Percentiles rank a stretch among this genome's conserved stretches.
These are phyloP conservation scores for Diachasma alloeum DNA, from an alignment of 1,140 invertebrate genomes.

Conservation along the genomic window DNA sequence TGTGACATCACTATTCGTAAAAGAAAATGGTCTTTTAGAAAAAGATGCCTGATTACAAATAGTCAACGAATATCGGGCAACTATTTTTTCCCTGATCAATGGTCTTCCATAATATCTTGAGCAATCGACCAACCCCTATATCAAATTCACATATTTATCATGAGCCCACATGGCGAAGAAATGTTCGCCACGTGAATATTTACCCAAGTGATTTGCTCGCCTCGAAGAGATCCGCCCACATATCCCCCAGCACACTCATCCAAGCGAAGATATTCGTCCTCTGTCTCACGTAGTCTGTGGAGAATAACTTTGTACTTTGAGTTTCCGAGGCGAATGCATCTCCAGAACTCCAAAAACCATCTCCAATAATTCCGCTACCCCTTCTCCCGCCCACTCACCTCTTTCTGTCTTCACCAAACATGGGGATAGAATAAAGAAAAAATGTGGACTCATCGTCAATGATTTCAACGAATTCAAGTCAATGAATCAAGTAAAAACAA, in stretches of 20 bases:
- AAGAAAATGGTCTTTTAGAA: too few species aligned
- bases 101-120: not conserved
- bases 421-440: too few species aligned
- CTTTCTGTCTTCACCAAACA: too few species aligned
- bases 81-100: too few species aligned
- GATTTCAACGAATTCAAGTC: not conserved
- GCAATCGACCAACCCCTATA: not conserved
- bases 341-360: conserved; percentile 20
- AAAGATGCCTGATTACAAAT: too few species aligned
- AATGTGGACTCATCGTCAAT: not conserved
- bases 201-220: conserved; percentile 62
- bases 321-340: conserved; percentile 13
- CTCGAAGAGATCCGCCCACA: conserved; percentile 40
- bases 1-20: too few species aligned
- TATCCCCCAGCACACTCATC: not conserved
- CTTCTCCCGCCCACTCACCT: too few species aligned
- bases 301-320: conserved; percentile 26
- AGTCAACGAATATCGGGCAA: too few species aligned
- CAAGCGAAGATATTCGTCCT: conserved; percentile 9
- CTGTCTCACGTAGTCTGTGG: conserved; percentile 21
- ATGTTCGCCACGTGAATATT: conserved; percentile 59
- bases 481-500: not conserved
- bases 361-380: not conserved
- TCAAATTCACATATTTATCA: conserved; percentile 20
- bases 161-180: conserved; percentile 57